Conservation (phyloP, 1,140 invertebrate genomes). For the Anoplophora glabripennis region DNA sequence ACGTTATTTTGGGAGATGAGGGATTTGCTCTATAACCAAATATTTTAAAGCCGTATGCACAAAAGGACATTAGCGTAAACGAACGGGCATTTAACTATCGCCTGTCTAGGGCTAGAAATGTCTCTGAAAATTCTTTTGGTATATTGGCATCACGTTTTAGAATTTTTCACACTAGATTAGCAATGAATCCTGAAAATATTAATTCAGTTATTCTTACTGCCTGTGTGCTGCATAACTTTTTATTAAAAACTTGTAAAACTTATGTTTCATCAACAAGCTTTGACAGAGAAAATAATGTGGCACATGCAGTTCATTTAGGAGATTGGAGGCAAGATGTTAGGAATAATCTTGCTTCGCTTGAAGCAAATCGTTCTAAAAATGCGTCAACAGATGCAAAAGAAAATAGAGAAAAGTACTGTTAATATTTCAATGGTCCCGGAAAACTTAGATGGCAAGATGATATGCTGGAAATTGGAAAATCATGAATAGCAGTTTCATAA, state of each 20-base stretch:
- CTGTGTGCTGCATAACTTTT: constrained; percentile 8
- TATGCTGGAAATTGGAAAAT: too few species aligned
- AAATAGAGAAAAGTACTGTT: too few species aligned
- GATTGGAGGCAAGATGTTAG: too few species aligned
- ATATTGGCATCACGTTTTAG: constrained; percentile 48
- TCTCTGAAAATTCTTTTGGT: constrained; percentile 54
- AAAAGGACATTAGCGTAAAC: constrained; percentile 27
- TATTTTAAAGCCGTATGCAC: constrained; percentile 49
- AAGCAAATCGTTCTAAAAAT: too few species aligned
- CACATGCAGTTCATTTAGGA: too few species aligned
- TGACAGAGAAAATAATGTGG: too few species aligned
- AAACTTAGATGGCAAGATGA: too few species aligned
- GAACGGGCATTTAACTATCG: constrained; percentile 44
- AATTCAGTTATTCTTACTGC: background rate
- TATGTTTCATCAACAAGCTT: background rate
- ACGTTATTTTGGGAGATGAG: constrained; percentile 49
- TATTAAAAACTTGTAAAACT: background rate
- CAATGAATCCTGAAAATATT: background rate
- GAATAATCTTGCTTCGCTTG: too few species aligned
- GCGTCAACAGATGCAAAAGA: too few species aligned
- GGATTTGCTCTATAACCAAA: constrained; percentile 48
- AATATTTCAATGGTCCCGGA: too few species aligned
- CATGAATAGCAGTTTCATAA: too few species aligned
- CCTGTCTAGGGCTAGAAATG: constrained; percentile 40
- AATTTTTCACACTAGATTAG: background rate